Conservation (phyloP, 2,888 invertebrate species). For the Ceratothoa steindachneri region DNA sequence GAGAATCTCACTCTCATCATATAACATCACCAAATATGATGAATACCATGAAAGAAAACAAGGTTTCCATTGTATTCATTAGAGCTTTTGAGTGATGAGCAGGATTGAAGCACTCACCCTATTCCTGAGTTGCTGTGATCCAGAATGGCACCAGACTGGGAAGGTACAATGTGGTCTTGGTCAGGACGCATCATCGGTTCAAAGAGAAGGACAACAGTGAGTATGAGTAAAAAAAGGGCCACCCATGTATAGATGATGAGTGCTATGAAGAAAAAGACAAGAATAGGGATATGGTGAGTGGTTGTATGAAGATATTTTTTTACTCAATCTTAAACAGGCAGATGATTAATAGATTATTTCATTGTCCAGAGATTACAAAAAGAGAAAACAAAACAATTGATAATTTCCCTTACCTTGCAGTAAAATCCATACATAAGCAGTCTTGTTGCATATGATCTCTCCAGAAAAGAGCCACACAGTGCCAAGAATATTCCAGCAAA, state of each 20-base stretch:
- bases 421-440: slow-evolving; percentile 30
- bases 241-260: slow-evolving; percentile 78
- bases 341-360: no score
- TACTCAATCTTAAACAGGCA: no score
- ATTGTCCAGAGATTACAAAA: no score
- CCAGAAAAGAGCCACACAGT: slow-evolving; percentile 76
- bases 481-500: slow-evolving; percentile 72
- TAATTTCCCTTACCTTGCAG: slow-evolving; percentile 42
- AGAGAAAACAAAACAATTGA: no score
- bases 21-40: no score
- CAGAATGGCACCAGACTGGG: background rate
- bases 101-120: background rate
- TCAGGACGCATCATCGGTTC: slow-evolving; percentile 72
- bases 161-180: slow-evolving; percentile 57
- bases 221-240: slow-evolving; percentile 66
- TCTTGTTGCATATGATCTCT: slow-evolving; percentile 61
- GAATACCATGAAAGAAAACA: no score
- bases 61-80: no score
- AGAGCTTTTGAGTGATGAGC: no score
- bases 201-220: slow-evolving; percentile 73
- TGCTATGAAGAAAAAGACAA: slow-evolving; percentile 56
- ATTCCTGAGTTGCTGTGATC: background rate
- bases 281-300: no score
- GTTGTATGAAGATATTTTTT: no score
- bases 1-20: no score